These are phyloP conservation scores for Peromyscus eremicus DNA, from an alignment of 2,797 vertebrate species.

Conservation along the genomic window DNA sequence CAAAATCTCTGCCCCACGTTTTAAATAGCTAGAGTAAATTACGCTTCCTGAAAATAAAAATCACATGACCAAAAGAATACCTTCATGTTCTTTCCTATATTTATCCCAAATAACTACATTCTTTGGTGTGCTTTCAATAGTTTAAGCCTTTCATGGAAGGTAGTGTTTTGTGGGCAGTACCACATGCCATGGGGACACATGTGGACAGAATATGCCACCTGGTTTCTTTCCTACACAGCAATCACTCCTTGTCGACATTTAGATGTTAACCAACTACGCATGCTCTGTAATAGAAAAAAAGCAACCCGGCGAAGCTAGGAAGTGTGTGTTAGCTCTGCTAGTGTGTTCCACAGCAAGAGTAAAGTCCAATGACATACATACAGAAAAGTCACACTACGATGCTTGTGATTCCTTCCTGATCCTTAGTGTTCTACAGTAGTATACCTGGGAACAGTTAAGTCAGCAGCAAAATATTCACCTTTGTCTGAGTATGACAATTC, in stretches of 20 bases:
- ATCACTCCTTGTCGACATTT: conserved; percentile 26
- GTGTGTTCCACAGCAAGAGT: neutral
- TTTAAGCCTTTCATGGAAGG: neutral
- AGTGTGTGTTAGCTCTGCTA: neutral
- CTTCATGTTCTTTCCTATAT: neutral
- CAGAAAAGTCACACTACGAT: neutral
- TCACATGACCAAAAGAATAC: neutral
- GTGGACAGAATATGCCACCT: neutral
- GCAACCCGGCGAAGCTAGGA: neutral
- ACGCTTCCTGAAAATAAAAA: conserved; percentile 45
- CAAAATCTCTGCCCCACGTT: conserved; percentile 20
- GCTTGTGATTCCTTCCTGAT: neutral
- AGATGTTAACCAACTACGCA: neutral
- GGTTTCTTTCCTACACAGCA: neutral
- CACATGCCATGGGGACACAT: neutral
- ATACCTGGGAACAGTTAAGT: neutral
- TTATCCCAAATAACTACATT: neutral
- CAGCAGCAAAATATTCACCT: conserved; percentile 17
- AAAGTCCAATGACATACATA: neutral
- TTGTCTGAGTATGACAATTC: conserved; percentile 10
- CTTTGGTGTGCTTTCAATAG: neutral
- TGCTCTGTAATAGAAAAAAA: neutral
- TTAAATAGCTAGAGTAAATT: conserved; percentile 44
- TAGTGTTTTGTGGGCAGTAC: neutral
- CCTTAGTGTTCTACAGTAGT: neutral